A percentile compares a stretch with the other conserved stretches of the same genome.
These are phyloP conservation scores for Scaptomyza polygonia DNA, from an alignment of 2,888 invertebrate genomes.

Conservation along the genomic window DNA sequence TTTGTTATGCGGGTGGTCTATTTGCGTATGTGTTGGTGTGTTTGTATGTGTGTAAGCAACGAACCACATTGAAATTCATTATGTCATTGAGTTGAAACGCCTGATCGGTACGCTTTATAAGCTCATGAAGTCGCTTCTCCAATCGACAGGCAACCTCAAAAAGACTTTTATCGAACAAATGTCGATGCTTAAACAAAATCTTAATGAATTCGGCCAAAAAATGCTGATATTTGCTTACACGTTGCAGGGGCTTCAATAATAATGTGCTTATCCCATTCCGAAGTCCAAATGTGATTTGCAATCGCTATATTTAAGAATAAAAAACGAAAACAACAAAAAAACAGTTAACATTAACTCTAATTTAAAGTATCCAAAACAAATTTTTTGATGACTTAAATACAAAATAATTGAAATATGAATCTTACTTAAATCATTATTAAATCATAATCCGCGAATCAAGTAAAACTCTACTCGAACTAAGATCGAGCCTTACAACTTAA, in stretches of 20 bases:
- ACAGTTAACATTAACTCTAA: too few species aligned
- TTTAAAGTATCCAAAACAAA: too few species aligned
- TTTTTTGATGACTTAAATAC: too few species aligned
- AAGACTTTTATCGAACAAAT: slow-evolving; percentile 25
- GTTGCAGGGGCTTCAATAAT: slow-evolving; percentile 49
- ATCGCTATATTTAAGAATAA: slow-evolving; percentile 17
- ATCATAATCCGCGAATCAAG: too few species aligned
- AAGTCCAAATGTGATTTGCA: slow-evolving; percentile 39
- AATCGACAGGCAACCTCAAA: slow-evolving; percentile 34
- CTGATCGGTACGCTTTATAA: slow-evolving; percentile 43
- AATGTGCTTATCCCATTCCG: slow-evolving; percentile 43
- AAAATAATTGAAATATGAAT: too few species aligned
- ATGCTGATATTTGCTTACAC: slow-evolving; percentile 42
- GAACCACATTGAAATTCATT: slow-evolving; percentile 40
- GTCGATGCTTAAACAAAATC: slow-evolving; percentile 35
- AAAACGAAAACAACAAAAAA: background rate
- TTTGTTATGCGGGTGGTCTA: background rate
- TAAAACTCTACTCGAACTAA: too few species aligned
- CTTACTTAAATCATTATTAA: too few species aligned
- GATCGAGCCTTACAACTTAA: too few species aligned
- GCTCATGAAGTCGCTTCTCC: slow-evolving; percentile 37
- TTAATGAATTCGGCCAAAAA: slow-evolving; percentile 26
- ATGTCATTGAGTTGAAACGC: slow-evolving; percentile 49
- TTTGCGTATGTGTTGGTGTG: background rate
- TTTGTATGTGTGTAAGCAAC: background rate